These are phyloP conservation scores for Drosophila trapezifrons DNA, from an alignment of 1,140 invertebrate species.

Conservation along the genomic window DNA sequence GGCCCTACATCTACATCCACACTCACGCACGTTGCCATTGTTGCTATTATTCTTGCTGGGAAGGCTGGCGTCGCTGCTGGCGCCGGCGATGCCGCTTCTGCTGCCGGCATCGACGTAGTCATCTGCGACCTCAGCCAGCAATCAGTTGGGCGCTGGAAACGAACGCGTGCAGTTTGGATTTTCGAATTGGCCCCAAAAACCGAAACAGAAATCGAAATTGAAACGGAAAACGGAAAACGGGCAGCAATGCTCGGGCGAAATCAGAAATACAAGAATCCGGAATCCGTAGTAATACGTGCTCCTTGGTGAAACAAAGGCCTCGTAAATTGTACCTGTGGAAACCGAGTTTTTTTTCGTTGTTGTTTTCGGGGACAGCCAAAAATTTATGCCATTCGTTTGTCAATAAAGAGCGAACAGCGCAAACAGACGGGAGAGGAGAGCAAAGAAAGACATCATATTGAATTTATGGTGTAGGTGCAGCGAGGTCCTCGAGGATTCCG, in stretches of 20 bases:
- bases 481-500: conserved; percentile 25
- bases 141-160: conserved; percentile 73
- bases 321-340: conserved; percentile 15
- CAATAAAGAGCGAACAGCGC: conserved; percentile 47
- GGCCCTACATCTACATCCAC: conserved; percentile 9
- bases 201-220: conserved; percentile 4
- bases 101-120: conserved; percentile 50
- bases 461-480: conserved; percentile 70
- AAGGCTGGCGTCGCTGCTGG: conserved; percentile 48
- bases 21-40: conserved; percentile 27
- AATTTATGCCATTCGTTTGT: conserved; percentile 51
- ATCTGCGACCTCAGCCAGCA: conserved; percentile 47
- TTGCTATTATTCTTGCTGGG: conserved; percentile 51
- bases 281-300: conserved; percentile 13
- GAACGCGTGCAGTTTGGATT: conserved; percentile 73
- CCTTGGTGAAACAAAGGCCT: conserved; percentile 21
- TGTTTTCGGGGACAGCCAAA: conserved; percentile 16
- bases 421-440: conserved; percentile 19
- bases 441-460: conserved; percentile 51
- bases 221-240: conserved; percentile 10
- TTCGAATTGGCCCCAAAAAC: conserved; percentile 43
- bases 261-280: conserved; percentile 8
- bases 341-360: not conserved
- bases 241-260: conserved; percentile 4
- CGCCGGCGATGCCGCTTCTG: conserved; percentile 32